Percentiles rank a stretch among this genome's conserved stretches.
Evolutionary conservation across 2,113 vertebrate species (phyloP).

Genomic region (Megaceryle maxima): DNA sequence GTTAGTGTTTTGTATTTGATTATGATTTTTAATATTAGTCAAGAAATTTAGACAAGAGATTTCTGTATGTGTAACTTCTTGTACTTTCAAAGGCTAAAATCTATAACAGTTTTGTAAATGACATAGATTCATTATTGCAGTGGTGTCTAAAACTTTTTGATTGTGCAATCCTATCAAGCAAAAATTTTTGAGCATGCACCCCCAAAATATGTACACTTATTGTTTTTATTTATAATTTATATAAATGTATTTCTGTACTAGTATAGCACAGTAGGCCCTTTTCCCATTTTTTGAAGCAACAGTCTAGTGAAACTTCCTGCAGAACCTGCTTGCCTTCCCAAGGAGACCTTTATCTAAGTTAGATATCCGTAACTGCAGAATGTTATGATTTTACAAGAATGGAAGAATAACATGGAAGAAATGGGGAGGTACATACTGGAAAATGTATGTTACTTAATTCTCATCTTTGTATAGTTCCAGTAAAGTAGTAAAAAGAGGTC

Average conservation of each 20-base stretch:
- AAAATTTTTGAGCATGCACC: accelerated
- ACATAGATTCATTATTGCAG: not conserved
- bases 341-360: not conserved
- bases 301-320: not conserved
- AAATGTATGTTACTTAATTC: not conserved
- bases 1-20: not conserved
- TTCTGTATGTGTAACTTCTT: not conserved
- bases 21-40: not conserved
- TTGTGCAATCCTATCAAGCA: not conserved
- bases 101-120: not conserved
- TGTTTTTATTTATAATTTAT: not conserved
- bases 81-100: not conserved
- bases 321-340: not conserved
- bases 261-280: not conserved
- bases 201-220: not conserved
- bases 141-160: not conserved
- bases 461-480: not conserved
- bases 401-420: not conserved
- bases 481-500: not conserved
- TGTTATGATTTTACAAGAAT: not conserved
- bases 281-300: not conserved
- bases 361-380: not conserved
- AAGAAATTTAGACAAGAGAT: not conserved
- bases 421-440: not conserved
- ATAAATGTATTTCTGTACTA: not conserved